Evolutionary conservation across 2,888 invertebrate species (phyloP).

Genomic region (Oxycera nigricornis): DNA sequence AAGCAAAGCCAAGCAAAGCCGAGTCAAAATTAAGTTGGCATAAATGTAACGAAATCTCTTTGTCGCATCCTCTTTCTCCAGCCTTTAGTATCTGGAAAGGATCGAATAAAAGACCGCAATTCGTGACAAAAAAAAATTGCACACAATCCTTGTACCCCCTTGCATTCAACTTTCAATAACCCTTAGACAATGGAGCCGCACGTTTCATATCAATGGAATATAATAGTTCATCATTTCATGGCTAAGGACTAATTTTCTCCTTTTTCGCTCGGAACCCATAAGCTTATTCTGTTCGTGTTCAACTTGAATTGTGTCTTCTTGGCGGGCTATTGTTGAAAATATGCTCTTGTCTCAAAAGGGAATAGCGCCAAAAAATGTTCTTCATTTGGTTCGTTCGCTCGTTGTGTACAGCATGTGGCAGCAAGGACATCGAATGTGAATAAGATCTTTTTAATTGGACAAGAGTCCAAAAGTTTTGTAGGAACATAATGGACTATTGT

Average conservation of each 20-base stretch:
- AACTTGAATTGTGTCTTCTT: not conserved
- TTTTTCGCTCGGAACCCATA: not conserved
- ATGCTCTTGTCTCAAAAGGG: not conserved
- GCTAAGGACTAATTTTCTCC: conserved; percentile 18
- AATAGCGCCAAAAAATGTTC: not conserved
- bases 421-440: not conserved
- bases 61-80: too few species aligned
- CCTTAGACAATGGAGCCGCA: not conserved
- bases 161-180: too few species aligned
- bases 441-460: conserved; percentile 31
- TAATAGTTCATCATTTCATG: conserved; percentile 29
- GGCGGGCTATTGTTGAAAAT: not conserved
- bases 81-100: too few species aligned
- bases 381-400: not conserved
- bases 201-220: not conserved
- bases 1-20: too few species aligned
- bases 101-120: too few species aligned
- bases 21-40: too few species aligned
- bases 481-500: conserved; percentile 3
- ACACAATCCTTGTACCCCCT: too few species aligned
- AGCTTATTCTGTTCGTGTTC: not conserved
- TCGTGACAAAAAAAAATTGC: too few species aligned
- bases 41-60: too few species aligned
- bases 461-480: conserved; percentile 26
- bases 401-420: not conserved